Conservation (phyloP, 2,888 invertebrate species). For the Luperina nickerlii region DNA sequence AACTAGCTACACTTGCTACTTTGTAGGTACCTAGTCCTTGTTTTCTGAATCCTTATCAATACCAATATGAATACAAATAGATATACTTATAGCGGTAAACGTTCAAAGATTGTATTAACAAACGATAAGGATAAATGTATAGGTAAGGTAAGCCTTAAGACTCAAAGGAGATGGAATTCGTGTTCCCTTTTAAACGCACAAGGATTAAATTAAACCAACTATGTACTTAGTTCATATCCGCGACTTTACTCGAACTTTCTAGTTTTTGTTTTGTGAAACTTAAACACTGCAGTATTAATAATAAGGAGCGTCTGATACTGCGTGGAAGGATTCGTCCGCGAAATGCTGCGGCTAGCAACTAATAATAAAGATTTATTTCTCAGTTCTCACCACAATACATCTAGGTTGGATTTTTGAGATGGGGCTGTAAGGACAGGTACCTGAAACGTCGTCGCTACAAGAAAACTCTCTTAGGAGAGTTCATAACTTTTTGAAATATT, state of each 20-base stretch:
- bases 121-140: slow-evolving; percentile 16
- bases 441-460: neutral
- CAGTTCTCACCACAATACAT: neutral
- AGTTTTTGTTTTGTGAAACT: neutral
- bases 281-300: neutral
- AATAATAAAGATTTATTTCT: neutral
- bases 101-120: slow-evolving; percentile 17
- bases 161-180: slow-evolving; percentile 8
- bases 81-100: neutral
- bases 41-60: slow-evolving; percentile 18
- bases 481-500: neutral
- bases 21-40: neutral
- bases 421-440: neutral
- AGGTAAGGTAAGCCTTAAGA: slow-evolving; percentile 13
- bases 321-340: neutral
- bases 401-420: neutral
- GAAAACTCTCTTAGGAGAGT: neutral
- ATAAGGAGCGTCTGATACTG: neutral
- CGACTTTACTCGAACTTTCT: neutral
- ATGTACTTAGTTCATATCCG: slow-evolving; percentile 3
- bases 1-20: neutral
- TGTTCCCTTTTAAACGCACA: slow-evolving; percentile 25
- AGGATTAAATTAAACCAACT: slow-evolving; percentile 24
- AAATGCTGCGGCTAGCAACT: neutral
- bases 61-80: neutral